Evolutionary conservation across 2,888 invertebrate species (phyloP).

Genomic region (Cheilosia grossa): DNA sequence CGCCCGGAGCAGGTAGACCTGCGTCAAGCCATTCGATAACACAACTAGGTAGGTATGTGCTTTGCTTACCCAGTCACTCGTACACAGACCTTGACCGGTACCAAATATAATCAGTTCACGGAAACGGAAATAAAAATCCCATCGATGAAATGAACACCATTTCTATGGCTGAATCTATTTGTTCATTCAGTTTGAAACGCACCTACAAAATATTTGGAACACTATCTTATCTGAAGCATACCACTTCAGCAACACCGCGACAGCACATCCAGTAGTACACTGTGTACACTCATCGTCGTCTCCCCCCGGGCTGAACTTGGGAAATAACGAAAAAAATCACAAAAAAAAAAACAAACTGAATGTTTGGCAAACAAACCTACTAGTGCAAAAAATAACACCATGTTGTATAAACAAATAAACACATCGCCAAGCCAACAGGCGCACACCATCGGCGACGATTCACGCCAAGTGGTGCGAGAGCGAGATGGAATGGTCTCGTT

Average conservation of each 20-base stretch:
- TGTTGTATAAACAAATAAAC: constrained; percentile 59
- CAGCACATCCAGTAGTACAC: neutral
- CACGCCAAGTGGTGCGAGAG: constrained; percentile 21
- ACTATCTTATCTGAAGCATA: too few species aligned
- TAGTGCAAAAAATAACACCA: constrained; percentile 60
- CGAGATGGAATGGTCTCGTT: constrained; percentile 45
- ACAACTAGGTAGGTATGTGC: too few species aligned
- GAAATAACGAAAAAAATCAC: constrained; percentile 16
- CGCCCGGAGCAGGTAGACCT: too few species aligned
- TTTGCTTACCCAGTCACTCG: too few species aligned
- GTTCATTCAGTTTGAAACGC: too few species aligned
- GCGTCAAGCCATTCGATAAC: too few species aligned
- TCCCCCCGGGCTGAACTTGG: constrained; percentile 2
- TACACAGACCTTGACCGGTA: too few species aligned
- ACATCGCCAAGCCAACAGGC: constrained; percentile 38
- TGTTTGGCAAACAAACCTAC: constrained; percentile 68
- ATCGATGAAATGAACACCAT: too few species aligned
- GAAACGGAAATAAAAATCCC: too few species aligned
- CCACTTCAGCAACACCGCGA: constrained; percentile 16
- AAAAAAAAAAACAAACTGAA: constrained; percentile 15
- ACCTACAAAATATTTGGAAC: too few species aligned
- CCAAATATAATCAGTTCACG: too few species aligned
- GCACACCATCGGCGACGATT: constrained; percentile 19
- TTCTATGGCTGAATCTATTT: too few species aligned
- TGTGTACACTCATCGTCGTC: neutral